These are phyloP conservation scores for Camelus dromedarius DNA, from an alignment of 2,113 vertebrate species.

Conservation along the genomic window DNA sequence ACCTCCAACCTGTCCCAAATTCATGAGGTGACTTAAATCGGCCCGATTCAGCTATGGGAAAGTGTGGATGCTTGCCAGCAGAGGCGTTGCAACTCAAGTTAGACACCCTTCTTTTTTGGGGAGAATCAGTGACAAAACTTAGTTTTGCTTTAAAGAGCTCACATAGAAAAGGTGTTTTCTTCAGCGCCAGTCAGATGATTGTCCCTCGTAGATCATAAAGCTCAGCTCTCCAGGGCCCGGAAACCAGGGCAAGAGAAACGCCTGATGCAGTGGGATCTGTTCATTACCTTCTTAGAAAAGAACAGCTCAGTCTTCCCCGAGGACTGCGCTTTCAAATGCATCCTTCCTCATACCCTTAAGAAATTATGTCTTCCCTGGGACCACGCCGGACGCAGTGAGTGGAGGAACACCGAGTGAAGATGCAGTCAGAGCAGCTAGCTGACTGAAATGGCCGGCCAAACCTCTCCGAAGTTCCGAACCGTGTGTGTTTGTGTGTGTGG, in stretches of 20 bases:
- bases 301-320: not conserved
- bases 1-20: constrained; percentile 48
- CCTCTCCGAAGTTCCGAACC: not conserved
- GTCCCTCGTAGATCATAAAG: constrained; percentile 61
- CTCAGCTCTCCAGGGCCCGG: constrained; percentile 61
- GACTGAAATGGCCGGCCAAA: not conserved
- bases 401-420: not conserved
- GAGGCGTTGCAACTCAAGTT: not conserved
- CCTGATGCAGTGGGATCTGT: constrained; percentile 64
- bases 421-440: not conserved
- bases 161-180: constrained; percentile 52
- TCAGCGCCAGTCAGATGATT: constrained; percentile 53
- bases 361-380: not conserved
- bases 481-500: not conserved
- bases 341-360: constrained; percentile 3
- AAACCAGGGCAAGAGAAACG: constrained; percentile 78
- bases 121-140: constrained; percentile 59
- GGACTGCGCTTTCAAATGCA: not conserved
- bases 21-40: constrained; percentile 21
- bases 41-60: not conserved
- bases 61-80: constrained; percentile 12
- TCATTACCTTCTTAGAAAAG: constrained; percentile 49
- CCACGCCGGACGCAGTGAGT: rapidly evolving
- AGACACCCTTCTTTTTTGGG: not conserved
- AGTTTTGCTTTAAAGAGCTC: constrained; percentile 54